A percentile compares a stretch with the other conserved stretches of the same genome.
Conservation (phyloP, 2,888 invertebrate species). For the Cosmorhoe ocellata region DNA sequence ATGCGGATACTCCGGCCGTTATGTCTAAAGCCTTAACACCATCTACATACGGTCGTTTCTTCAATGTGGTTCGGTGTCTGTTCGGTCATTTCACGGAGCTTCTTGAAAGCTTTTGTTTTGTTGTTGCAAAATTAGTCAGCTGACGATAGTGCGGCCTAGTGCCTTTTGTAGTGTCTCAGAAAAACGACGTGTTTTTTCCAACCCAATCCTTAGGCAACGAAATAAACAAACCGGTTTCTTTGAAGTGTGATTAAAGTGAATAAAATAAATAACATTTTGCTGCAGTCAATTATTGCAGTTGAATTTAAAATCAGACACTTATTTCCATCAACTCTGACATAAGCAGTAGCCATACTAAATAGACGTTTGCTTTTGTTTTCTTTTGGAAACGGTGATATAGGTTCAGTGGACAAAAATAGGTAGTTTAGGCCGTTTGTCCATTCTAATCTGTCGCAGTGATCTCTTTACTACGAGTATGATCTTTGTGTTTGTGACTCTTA, state of each 20-base stretch:
- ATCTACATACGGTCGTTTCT: constrained; percentile 51
- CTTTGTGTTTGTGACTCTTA: too few species aligned
- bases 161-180: constrained; percentile 52
- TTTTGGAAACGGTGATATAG: too few species aligned
- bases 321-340: too few species aligned
- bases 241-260: constrained; percentile 21
- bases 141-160: constrained; percentile 69
- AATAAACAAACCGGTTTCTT: constrained; percentile 24
- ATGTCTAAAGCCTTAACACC: constrained; percentile 48
- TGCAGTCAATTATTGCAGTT: constrained; percentile 12
- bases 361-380: too few species aligned
- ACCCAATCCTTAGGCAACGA: constrained; percentile 25
- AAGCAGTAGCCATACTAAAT: too few species aligned
- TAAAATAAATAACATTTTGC: constrained; percentile 15
- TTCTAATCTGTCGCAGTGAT: too few species aligned
- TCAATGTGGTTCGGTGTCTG: constrained; percentile 39
- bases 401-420: too few species aligned
- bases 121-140: constrained; percentile 76
- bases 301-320: too few species aligned
- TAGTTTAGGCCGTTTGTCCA: too few species aligned
- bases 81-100: constrained; percentile 41
- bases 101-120: constrained; percentile 62
- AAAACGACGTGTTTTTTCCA: constrained; percentile 55
- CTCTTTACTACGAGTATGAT: too few species aligned
- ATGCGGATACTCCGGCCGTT: constrained; percentile 56